phyloP scores from a whole-genome alignment of 2,888 invertebrate species.

The Heterodera filipjevi region DNA sequence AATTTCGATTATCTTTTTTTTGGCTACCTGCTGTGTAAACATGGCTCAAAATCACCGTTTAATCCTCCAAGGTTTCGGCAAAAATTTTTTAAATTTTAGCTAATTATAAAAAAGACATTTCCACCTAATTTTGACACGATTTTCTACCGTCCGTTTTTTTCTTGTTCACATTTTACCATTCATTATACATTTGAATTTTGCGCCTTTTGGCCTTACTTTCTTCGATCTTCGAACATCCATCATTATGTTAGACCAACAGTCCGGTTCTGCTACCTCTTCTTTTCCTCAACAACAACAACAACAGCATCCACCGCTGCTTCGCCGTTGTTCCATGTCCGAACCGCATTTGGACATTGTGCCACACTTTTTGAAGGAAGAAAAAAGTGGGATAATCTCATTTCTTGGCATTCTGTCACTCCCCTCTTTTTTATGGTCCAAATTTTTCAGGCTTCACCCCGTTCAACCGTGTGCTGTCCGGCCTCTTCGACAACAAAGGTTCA shows the following conservation, averaged over 20 bases:
- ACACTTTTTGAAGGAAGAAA: conserved; percentile 4
- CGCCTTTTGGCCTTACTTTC: too few species aligned
- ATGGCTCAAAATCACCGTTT: too few species aligned
- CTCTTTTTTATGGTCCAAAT: neutral
- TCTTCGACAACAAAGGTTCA: conserved; percentile 31
- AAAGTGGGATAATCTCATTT: neutral
- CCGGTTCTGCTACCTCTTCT: neutral
- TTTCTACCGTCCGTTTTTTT: neutral
- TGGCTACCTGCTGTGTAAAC: too few species aligned
- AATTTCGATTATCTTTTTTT: too few species aligned
- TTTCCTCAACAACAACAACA: conserved; percentile 1
- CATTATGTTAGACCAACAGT: conserved; percentile 23
- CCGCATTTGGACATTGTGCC: conserved; percentile 31
- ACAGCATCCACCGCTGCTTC: conserved; percentile 26
- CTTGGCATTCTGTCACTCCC: neutral
- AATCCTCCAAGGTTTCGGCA: too few species aligned
- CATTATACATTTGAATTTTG: too few species aligned
- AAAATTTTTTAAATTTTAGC: too few species aligned
- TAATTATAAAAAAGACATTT: too few species aligned
- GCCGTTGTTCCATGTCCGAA: conserved; percentile 33
- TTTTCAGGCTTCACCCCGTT: conserved; percentile 32
- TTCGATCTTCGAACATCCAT: too few species aligned
- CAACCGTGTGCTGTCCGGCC: conserved; percentile 33
- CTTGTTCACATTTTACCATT: neutral
- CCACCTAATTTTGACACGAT: too few species aligned